Evolutionary conservation across 2,113 vertebrate genomes (phyloP).

Genomic region (Callopanchax toddi): DNA sequence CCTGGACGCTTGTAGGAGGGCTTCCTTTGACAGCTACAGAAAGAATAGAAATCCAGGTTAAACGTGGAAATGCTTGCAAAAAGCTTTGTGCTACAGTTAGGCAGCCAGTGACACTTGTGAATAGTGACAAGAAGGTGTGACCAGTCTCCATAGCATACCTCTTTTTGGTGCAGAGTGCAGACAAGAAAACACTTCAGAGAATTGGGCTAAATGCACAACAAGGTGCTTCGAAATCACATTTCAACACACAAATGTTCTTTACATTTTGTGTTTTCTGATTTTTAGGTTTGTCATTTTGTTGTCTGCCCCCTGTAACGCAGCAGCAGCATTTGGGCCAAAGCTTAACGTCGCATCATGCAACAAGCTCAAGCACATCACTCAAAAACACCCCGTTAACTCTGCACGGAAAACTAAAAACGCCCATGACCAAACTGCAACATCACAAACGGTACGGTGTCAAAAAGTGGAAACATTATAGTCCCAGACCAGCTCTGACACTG

Average conservation of each 20-base stretch:
- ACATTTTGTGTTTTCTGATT: constrained; percentile 2
- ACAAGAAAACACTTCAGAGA: neutral
- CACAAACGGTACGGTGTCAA: neutral
- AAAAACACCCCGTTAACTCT: constrained; percentile 11
- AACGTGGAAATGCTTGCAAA: constrained; percentile 31
- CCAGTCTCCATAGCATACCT: constrained; percentile 10
- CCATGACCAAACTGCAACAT: constrained; percentile 7
- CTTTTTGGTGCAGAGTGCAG: constrained; percentile 14
- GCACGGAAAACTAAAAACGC: constrained; percentile 2
- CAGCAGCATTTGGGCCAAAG: constrained; percentile 31
- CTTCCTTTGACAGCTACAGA: constrained; percentile 72
- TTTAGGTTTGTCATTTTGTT: constrained; percentile 2
- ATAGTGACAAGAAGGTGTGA: constrained; percentile 3
- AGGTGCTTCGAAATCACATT: too few relatives aligned
- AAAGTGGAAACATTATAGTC: neutral
- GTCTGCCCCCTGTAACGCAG: constrained; percentile 36
- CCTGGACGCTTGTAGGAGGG: constrained; percentile 69
- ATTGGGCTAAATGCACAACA: too few relatives aligned
- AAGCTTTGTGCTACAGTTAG: constrained; percentile 1
- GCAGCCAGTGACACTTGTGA: constrained; percentile 16
- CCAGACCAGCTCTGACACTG: constrained; percentile 18
- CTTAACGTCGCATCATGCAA: constrained; percentile 60
- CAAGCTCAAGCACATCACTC: constrained; percentile 36
- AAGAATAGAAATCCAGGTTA: constrained; percentile 74
- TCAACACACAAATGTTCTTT: neutral